Evolutionary conservation across 2,888 invertebrate genomes (phyloP).

Genomic region (Drosophila greeni): DNA sequence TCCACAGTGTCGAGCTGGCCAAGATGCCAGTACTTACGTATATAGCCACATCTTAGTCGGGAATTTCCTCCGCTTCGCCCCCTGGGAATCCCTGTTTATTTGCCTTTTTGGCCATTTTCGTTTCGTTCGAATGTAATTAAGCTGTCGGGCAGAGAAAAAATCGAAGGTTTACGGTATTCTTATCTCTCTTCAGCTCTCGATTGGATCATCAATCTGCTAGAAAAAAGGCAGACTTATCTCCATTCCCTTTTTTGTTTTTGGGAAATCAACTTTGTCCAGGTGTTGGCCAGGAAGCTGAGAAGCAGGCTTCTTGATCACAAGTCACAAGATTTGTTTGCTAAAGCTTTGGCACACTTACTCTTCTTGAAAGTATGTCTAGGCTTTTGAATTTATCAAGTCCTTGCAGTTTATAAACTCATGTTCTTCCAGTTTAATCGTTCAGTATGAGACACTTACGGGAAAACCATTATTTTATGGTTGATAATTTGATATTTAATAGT

Average conservation of each 20-base stretch:
- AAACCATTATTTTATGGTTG: neutral
- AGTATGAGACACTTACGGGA: neutral
- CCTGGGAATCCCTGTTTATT: conserved; percentile 35
- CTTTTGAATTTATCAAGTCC: neutral
- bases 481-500: neutral
- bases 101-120: conserved; percentile 46
- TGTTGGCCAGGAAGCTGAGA: neutral
- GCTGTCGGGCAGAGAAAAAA: conserved; percentile 42
- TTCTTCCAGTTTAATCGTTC: neutral
- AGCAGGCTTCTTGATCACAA: neutral
- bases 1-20: conserved; percentile 8
- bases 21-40: conserved; percentile 17
- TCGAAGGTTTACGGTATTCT: conserved; percentile 11
- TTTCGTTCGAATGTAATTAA: conserved; percentile 59
- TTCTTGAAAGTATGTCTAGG: too few relatives aligned
- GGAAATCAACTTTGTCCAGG: neutral
- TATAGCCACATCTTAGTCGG: conserved; percentile 17
- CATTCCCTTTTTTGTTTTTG: neutral
- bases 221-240: neutral
- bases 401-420: neutral
- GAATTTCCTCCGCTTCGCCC: conserved; percentile 39
- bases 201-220: conserved; percentile 12
- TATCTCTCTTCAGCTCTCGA: conserved; percentile 1
- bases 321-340: neutral
- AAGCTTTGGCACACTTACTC: neutral